Evolutionary conservation across 2,113 vertebrate species (phyloP), one percentile per base, ranked within the genome.

Genomic region (Periophthalmodon schlosseri): DNA sequence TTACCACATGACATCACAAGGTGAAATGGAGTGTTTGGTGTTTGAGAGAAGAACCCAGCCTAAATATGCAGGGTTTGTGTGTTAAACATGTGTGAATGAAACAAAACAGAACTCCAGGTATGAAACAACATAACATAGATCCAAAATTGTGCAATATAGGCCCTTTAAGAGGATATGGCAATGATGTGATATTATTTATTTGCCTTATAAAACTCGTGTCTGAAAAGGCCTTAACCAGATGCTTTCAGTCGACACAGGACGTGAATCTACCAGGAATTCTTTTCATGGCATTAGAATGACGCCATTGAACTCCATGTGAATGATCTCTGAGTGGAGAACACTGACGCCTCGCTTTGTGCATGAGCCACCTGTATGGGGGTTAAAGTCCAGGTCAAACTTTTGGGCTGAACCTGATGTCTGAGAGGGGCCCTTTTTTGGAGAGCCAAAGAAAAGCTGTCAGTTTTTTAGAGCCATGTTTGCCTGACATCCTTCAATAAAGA

Each of bases 291-390:
- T 63, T 34, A 20, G 24, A 63, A 63, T 63, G 16, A 28, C 28
- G 20, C 60, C 60, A 63, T 66, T 68, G 72, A 86, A 72, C 79
- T 28, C 28, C 76, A 73, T 83, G 81, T 88, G 78, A 82, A 69
- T 24, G 33, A 52, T 77, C 67, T 54, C 28, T 78, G 74, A 78
- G 79, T 68, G 61, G 60, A 74, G 57, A 82, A n/a, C 49, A 52
- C 33, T 57, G 70, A 78, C 57, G 2, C 56, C 65, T 36, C 34
- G 71, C 79, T 80, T 85, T 80, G 78, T 87, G 77, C 84, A 69
- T 80, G 76, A 64, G 34, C 79, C 90, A 89, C 90, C 88, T 90
- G 84, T 89, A 87, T 69, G 64, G 5, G 49, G 85, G 84, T 87
- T 87, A 85, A 83, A 78, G 80, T 70, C 21, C 57, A 72, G 88